phyloP scores from a whole-genome alignment of 2,888 invertebrate genomes.

The Endomychus coccineus region DNA sequence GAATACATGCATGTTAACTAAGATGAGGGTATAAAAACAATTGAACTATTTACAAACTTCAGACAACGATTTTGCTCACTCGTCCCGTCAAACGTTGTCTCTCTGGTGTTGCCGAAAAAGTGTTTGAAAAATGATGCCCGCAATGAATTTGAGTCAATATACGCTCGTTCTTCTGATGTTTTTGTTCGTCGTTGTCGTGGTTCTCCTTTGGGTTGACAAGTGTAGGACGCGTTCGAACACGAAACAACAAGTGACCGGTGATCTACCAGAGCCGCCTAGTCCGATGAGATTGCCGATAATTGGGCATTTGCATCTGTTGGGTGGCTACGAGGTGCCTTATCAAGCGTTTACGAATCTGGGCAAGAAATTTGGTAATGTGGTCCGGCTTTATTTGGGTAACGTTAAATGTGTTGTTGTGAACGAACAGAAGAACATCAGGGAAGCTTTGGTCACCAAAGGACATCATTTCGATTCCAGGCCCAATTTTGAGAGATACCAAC shows the following conservation, averaged over 20 bases:
- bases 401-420: slow-evolving; percentile 52
- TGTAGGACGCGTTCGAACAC: background rate
- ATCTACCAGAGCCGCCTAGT: slow-evolving; percentile 43
- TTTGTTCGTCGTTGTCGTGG: slow-evolving; percentile 7
- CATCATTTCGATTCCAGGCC: slow-evolving; percentile 58
- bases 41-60: slow-evolving; percentile 8
- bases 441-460: slow-evolving; percentile 51
- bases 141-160: slow-evolving; percentile 8
- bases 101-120: background rate
- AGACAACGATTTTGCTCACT: slow-evolving; percentile 16
- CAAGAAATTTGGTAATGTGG: slow-evolving; percentile 48
- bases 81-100: no score
- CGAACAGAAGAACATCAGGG: slow-evolving; percentile 52
- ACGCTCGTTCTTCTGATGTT: slow-evolving; percentile 3
- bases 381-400: slow-evolving; percentile 50
- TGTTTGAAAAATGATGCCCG: slow-evolving; percentile 5
- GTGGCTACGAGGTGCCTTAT: slow-evolving; percentile 53
- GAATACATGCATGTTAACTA: slow-evolving; percentile 13
- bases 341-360: slow-evolving; percentile 50
- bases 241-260: slow-evolving; percentile 1
- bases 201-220: slow-evolving; percentile 9
- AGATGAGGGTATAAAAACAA: slow-evolving; percentile 14
- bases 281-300: slow-evolving; percentile 50
- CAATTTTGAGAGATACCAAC: slow-evolving; percentile 54
- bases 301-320: slow-evolving; percentile 51